phyloP scores from a whole-genome alignment of 2,113 vertebrate genomes.

The Acanthochromis polyacanthus region DNA sequence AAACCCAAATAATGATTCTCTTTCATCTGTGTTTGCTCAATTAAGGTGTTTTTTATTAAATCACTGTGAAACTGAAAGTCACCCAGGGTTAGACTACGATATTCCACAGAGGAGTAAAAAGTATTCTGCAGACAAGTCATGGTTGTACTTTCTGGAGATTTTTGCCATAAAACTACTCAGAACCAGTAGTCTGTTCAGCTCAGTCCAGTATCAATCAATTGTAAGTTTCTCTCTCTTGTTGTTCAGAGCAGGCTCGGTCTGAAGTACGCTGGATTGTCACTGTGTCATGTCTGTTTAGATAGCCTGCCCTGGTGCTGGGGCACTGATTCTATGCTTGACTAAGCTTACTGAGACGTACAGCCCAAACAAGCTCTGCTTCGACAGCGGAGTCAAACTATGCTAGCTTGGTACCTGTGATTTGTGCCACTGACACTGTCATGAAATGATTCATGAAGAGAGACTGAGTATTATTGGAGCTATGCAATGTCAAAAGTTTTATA shows the following conservation, averaged over 20 bases:
- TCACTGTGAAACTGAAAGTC: constrained; percentile 34
- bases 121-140: background rate
- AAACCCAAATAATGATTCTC: constrained; percentile 33
- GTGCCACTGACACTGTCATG: constrained; percentile 2
- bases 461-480: background rate
- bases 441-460: background rate
- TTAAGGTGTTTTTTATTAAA: constrained; percentile 60
- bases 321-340: constrained; percentile 25
- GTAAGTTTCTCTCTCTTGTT: background rate
- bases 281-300: constrained; percentile 53
- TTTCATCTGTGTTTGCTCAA: constrained; percentile 55
- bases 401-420: constrained; percentile 11
- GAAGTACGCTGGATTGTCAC: constrained; percentile 40
- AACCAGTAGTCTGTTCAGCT: constrained; percentile 3
- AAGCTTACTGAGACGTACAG: constrained; percentile 29
- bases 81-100: background rate
- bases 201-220: background rate
- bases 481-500: background rate
- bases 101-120: constrained; percentile 17
- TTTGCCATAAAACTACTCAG: constrained; percentile 10
- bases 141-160: constrained; percentile 7
- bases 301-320: background rate
- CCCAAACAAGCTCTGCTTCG: constrained; percentile 22
- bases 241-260: constrained; percentile 3
- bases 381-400: constrained; percentile 20